A percentile compares a stretch with the other conserved stretches of the same genome.
phyloP scores from a whole-genome alignment of 2,113 vertebrate species.

The Axis porcinus region DNA sequence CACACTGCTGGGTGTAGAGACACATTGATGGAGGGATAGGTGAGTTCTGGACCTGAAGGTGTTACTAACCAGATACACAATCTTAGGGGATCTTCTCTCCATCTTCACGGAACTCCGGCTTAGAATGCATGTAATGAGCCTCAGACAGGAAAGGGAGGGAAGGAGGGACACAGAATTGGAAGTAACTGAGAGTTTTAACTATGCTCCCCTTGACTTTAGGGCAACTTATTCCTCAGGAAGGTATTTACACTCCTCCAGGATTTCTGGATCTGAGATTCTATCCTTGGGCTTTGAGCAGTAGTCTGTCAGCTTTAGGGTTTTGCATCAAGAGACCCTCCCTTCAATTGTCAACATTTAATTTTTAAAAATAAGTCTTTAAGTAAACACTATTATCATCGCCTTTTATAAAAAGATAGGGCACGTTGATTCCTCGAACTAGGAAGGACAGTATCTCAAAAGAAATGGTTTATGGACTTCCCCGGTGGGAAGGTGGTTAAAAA shows the following conservation, averaged over 20 bases:
- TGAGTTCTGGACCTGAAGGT: background rate
- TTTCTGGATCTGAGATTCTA: background rate
- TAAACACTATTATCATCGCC: background rate
- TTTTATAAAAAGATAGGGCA: background rate
- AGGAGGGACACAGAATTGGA: no score
- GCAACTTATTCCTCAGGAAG: background rate
- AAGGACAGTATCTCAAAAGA: background rate
- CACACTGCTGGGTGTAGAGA: background rate
- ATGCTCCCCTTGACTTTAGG: background rate
- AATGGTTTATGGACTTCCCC: background rate
- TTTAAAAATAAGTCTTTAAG: background rate
- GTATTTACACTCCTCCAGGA: background rate
- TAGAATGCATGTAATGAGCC: background rate
- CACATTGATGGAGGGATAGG: rapidly evolving
- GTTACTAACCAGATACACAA: background rate
- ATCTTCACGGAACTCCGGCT: background rate
- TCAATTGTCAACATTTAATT: background rate
- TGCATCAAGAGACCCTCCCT: background rate
- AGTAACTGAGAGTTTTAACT: background rate
- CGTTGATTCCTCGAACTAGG: background rate
- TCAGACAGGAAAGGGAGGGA: background rate
- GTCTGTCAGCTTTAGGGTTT: background rate
- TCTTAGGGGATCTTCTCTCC: background rate
- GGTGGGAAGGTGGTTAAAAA: background rate
- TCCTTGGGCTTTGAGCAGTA: background rate